Conservation (phyloP, 2,888 invertebrate species). For the Microchrysa polita region DNA sequence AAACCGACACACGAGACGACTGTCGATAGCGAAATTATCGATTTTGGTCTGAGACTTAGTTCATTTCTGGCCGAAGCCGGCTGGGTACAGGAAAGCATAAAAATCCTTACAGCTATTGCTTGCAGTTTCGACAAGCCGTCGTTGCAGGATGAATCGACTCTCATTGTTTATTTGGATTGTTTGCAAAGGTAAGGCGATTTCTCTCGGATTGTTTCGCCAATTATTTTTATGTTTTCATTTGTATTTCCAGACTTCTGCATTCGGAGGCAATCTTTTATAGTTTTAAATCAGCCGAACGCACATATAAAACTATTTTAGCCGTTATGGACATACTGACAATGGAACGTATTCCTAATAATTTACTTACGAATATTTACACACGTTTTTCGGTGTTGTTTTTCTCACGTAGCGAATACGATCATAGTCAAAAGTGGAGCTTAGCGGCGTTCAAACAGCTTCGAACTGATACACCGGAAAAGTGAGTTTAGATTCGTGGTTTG, state of each 20-base stretch:
- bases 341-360: conserved; percentile 63
- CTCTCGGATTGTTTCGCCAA: conserved; percentile 9
- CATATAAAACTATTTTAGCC: conserved; percentile 70
- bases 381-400: conserved; percentile 86
- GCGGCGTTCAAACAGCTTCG: conserved; percentile 77
- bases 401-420: conserved; percentile 86
- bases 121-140: conserved; percentile 69
- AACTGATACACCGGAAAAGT: conserved; percentile 72
- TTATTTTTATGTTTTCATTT: conserved; percentile 17
- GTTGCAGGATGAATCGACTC: conserved; percentile 68
- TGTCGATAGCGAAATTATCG: conserved; percentile 56
- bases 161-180: conserved; percentile 80
- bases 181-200: conserved; percentile 78
- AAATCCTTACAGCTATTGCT: conserved; percentile 75
- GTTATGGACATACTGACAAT: conserved; percentile 66
- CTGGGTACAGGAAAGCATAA: conserved; percentile 82
- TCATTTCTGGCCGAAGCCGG: conserved; percentile 89
- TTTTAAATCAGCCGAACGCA: conserved; percentile 79
- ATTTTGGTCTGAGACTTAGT: conserved; percentile 66
- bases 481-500: conserved; percentile 50
- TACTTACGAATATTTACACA: conserved; percentile 78
- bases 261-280: conserved; percentile 85
- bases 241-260: conserved; percentile 76
- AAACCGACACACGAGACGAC: not conserved
- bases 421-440: conserved; percentile 80